These are phyloP conservation scores for Brevimyrus niger DNA, from an alignment of 2,113 vertebrate species.

Conservation along the genomic window DNA sequence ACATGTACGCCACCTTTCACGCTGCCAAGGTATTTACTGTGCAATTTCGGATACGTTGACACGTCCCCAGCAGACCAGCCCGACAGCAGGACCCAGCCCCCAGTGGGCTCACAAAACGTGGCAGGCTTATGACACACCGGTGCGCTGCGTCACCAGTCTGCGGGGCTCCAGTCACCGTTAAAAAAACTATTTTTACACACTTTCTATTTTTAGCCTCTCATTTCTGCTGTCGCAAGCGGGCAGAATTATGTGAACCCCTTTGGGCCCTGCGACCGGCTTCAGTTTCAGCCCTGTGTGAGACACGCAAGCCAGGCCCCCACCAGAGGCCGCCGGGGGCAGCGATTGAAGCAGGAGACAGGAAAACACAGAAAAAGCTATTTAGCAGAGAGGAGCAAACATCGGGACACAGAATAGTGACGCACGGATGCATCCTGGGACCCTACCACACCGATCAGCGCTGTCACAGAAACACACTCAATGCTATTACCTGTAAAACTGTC, in stretches of 20 bases:
- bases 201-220: neutral
- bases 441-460: neutral
- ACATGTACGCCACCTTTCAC: neutral
- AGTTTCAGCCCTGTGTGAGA: neutral
- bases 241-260: neutral
- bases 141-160: neutral
- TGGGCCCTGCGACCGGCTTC: neutral
- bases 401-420: neutral
- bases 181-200: neutral
- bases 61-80: neutral
- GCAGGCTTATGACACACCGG: neutral
- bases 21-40: neutral
- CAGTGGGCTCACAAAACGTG: neutral
- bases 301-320: too few relatives aligned
- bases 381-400: neutral
- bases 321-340: neutral
- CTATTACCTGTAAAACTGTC: neutral
- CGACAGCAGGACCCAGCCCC: neutral
- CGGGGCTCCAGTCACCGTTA: neutral
- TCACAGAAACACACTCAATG: neutral
- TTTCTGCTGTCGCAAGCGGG: neutral
- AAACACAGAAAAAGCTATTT: neutral
- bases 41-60: neutral
- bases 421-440: neutral
- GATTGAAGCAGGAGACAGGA: neutral